Evolutionary conservation across 2,888 invertebrate genomes (phyloP), one percentile per base, ranked within the genome.

Genomic region (Chymomyza fuscimana): DNA sequence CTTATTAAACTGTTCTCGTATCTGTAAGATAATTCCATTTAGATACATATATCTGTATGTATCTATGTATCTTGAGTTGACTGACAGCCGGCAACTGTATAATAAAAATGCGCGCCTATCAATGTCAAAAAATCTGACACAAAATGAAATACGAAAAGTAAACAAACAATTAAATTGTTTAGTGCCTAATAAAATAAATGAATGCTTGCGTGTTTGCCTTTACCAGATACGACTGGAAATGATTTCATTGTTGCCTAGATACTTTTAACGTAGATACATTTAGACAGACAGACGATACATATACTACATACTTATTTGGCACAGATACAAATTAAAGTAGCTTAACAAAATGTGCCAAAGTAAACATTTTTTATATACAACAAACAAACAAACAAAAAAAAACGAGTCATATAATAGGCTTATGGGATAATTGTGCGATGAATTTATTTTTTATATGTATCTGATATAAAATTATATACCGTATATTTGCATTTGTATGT

Each of bases 141-240:
- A 82, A 80, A 85, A 76, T 80, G 78, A 78, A 74, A 85, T 81
- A 78, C 76, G 80, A 73, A 83, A 83, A 77, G 85, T 87, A 85
- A 85, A 87, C 85, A 85, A 85, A 85, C 87, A 85, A 85, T 85
- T 85, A 85, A 87, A 86, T 85, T 83, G 77, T 79, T 87, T 80
- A 77, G 81, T 76, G 83, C 86, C 85, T 85, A 82, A 85, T 85
- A 87, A 85, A 85, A 85, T 80, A 86, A 79, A 85, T 86, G 77
- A 83, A 80, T 84, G 75, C 76, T 77, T 32, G 72, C 73, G 73
- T 74, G 81, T 72, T 76, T 79, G 22, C 58, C 63, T 72, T 69
- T 51, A 70, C 74, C 80, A 83, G 84, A 83, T 79, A 76, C 65
- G 61, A 72, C 81, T 80, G 80, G 81, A 74, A 69, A 73, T 12